Evolutionary conservation across 2,797 vertebrate genomes (phyloP).

Genomic region (Nyctibius grandis): DNA sequence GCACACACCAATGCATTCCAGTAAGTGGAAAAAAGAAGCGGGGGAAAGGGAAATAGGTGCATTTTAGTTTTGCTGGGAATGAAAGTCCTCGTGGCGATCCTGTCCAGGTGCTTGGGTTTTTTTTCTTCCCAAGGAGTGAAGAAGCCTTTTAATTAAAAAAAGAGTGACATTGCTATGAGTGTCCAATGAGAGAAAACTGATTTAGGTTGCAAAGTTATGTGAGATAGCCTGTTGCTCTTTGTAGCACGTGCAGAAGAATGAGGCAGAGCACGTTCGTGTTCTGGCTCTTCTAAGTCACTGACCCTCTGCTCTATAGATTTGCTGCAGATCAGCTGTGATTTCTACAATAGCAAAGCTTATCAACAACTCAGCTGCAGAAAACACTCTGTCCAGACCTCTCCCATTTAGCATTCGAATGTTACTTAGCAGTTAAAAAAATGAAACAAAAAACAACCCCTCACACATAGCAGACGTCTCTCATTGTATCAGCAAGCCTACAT

Average conservation of each 20-base stretch:
- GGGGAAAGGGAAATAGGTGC: background rate
- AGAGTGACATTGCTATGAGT: background rate
- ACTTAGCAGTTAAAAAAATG: background rate
- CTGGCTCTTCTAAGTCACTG: background rate
- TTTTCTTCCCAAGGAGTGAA: background rate
- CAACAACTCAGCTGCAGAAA: background rate
- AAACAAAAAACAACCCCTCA: background rate
- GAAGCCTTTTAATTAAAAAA: background rate
- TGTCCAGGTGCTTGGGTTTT: background rate
- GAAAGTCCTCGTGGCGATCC: background rate
- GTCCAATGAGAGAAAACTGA: background rate
- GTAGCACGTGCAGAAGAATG: background rate
- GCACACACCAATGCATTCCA: accelerated
- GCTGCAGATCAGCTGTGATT: background rate
- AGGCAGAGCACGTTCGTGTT: background rate
- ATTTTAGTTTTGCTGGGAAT: background rate
- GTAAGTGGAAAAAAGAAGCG: background rate
- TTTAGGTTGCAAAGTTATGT: background rate
- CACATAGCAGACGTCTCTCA: background rate
- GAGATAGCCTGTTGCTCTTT: background rate
- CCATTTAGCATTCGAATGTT: background rate
- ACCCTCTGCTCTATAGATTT: background rate
- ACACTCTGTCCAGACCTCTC: background rate
- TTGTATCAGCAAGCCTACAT: background rate
- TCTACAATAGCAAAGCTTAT: background rate